Percentiles rank a stretch among this genome's conserved stretches.
phyloP scores from a whole-genome alignment of 2,888 invertebrate species.

The Lomographa bimaculata region DNA sequence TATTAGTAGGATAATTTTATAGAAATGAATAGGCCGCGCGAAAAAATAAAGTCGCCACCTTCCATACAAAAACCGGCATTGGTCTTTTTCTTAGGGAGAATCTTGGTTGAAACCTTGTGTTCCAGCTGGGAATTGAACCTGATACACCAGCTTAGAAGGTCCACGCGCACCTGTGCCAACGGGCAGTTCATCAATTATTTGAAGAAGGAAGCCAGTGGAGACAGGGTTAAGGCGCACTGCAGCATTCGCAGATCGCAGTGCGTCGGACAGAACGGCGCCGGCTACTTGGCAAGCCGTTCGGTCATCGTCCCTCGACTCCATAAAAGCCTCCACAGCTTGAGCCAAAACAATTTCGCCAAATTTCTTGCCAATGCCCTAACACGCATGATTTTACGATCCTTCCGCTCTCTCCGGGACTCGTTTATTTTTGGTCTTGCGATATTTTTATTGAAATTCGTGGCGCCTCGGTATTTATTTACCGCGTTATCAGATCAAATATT shows the following conservation, averaged over 20 bases:
- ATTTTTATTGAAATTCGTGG: constrained; percentile 66
- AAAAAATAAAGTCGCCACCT: too few species aligned
- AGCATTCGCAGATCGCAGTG: constrained; percentile 69
- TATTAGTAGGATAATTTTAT: too few species aligned
- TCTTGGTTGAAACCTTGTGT: too few species aligned
- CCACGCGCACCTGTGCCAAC: too few species aligned
- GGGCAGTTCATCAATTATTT: too few species aligned
- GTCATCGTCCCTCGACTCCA: constrained; percentile 74
- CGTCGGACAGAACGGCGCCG: constrained; percentile 78
- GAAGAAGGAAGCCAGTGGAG: constrained; percentile 50
- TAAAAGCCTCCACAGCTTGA: constrained; percentile 74
- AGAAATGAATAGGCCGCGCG: too few species aligned
- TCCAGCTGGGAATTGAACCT: too few species aligned
- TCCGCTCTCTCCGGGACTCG: constrained; percentile 51
- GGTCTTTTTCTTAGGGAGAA: too few species aligned
- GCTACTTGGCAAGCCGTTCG: constrained; percentile 76
- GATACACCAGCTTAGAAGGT: too few species aligned
- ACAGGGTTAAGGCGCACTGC: constrained; percentile 75
- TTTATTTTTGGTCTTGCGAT: constrained; percentile 64
- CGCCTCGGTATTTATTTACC: constrained; percentile 57
- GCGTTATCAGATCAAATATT: constrained; percentile 61
- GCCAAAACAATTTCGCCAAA: constrained; percentile 82
- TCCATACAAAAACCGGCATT: too few species aligned
- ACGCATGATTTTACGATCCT: constrained; percentile 77
- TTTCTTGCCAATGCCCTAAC: constrained; percentile 74